phyloP scores from a whole-genome alignment of 2,888 invertebrate species.

The Boloria euphrosyne region DNA sequence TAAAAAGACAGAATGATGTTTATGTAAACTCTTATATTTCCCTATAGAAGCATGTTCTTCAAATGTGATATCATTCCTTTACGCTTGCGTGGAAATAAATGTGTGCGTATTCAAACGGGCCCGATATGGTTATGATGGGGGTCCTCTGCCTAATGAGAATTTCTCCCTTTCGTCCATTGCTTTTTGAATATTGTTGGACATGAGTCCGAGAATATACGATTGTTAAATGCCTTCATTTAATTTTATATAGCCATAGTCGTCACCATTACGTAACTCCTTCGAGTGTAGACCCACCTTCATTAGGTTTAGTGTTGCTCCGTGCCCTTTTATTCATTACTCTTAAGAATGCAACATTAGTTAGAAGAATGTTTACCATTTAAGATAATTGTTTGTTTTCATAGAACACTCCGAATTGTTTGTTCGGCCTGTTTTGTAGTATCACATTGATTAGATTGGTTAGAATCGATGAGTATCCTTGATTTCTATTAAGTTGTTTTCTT shows the following conservation, averaged over 20 bases:
- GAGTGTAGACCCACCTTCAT: constrained; percentile 62
- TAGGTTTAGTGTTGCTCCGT: constrained; percentile 60
- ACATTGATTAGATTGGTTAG: constrained; percentile 39
- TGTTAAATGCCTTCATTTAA: constrained; percentile 68
- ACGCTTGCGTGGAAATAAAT: constrained; percentile 41
- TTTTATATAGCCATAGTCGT: constrained; percentile 72
- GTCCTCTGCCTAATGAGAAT: constrained; percentile 43
- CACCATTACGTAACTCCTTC: constrained; percentile 64
- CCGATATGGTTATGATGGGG: constrained; percentile 45
- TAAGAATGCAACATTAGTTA: constrained; percentile 62
- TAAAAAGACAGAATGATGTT: constrained; percentile 35
- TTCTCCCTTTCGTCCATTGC: constrained; percentile 39
- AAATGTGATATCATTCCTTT: constrained; percentile 41
- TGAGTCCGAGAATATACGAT: constrained; percentile 50
- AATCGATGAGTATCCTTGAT: constrained; percentile 28
- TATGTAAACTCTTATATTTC: constrained; percentile 37
- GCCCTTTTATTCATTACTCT: constrained; percentile 69
- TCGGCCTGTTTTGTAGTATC: constrained; percentile 31
- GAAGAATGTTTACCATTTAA: constrained; percentile 63
- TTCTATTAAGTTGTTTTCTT: no score
- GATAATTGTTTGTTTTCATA: constrained; percentile 60
- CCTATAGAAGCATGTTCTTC: constrained; percentile 34
- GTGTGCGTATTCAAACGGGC: constrained; percentile 34
- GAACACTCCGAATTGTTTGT: constrained; percentile 35
- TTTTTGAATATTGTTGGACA: constrained; percentile 48